Evolutionary conservation across 2,113 vertebrate genomes (phyloP).

Genomic region (Melanostigma gelatinosum): DNA sequence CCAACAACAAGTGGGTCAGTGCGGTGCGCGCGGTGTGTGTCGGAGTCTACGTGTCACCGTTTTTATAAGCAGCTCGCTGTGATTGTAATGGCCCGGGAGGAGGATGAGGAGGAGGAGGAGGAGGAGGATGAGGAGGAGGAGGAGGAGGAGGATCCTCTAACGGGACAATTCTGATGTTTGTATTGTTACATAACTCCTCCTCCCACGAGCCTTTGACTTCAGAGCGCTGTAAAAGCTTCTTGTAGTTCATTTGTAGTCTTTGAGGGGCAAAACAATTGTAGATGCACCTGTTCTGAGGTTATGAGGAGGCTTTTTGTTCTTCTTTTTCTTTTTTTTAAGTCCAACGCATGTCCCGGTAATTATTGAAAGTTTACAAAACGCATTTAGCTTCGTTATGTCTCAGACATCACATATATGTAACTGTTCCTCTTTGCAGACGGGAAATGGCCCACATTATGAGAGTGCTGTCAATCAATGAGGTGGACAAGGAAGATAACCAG

Average conservation of each 20-base stretch:
- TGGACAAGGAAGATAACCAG: constrained; percentile 17
- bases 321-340: no score
- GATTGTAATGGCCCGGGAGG: constrained; percentile 9
- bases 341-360: background rate
- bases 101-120: constrained; percentile 19
- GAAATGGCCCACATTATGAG: background rate
- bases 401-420: no score
- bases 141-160: constrained; percentile 3
- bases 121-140: constrained; percentile 31
- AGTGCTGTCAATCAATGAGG: background rate
- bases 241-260: background rate
- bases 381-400: background rate
- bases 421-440: background rate
- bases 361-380: background rate
- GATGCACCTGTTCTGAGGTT: background rate
- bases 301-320: background rate
- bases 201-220: background rate
- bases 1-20: background rate
- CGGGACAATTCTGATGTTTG: background rate
- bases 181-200: constrained; percentile 5
- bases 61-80: background rate
- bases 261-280: background rate
- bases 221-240: background rate
- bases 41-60: background rate
- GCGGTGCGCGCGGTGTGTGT: background rate